Base-by-base conservation (phyloP, 2,113 vertebrate species). In the Chelonoidis abingdonii region DNA sequence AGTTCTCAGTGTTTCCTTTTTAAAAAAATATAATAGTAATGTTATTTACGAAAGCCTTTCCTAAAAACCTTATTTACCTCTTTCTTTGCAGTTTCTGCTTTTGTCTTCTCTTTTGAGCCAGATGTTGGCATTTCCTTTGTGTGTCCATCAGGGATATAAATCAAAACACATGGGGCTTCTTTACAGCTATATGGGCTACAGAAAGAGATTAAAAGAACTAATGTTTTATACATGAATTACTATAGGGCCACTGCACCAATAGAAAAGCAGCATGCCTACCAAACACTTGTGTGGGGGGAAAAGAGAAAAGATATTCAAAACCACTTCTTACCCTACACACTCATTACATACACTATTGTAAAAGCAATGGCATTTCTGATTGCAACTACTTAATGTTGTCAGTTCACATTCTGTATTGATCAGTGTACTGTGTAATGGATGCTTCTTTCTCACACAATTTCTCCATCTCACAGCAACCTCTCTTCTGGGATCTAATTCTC, bases 81-180 rank as follows among this genome's bases (percentile, higher is more conserved):
- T 89, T 97, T 99, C 94, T 96, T 98, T 35, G 95, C 86, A 50
- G 91, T 76, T 97, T 99, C 99, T 92, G 94, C 98, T 98, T 99
- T 99, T 92, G 97, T 98, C 97, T 99, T 99, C 89, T 99, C 99
- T 97, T 99, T 99, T 89, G 99, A 99, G 29, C 99, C 99, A 80
- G 99, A 99, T 4, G 99, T 99, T 78, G 99, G 99, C 99, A 99
- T 99, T 95, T 99, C 99, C 96, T 99, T 99, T 54, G 99, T 99
- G 94, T 99, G 99, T 7, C 99, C 99, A 92, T 99, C 99, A 92
- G 99, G 99, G 90, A 99, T 99, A 93, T 99, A 99, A 95, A 99
- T 98, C 95, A 99, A 97, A 96, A 99, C 96, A 93, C 99, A 99
- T 0, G 99, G 99, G 56, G 99, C 99, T 62, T 99, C 99, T 98